phyloP scores from a whole-genome alignment of 2,888 invertebrate species.

The Drosophila kanekoi region DNA sequence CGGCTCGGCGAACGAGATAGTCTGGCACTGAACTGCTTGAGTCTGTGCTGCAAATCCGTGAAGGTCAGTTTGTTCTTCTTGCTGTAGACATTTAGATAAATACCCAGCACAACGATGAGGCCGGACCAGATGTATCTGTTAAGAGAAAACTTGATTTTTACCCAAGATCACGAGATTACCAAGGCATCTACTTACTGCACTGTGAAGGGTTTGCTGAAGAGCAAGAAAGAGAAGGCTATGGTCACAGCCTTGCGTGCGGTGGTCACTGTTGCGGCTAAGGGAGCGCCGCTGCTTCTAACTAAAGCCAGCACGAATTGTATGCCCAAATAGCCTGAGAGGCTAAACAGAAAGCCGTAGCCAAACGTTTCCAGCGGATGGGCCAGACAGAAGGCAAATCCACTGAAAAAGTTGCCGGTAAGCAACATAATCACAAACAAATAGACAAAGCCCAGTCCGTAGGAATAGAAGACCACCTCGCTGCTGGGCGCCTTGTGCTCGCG shows the following conservation, averaged over 20 bases:
- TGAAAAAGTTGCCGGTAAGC: constrained; percentile 89
- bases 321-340: constrained; percentile 95
- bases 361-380: constrained; percentile 91
- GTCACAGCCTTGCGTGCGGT: constrained; percentile 96
- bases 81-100: constrained; percentile 96
- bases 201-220: constrained; percentile 97
- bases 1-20: constrained; percentile 70
- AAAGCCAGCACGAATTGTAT: constrained; percentile 96
- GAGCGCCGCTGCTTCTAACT: constrained; percentile 95
- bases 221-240: constrained; percentile 95
- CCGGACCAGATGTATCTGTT: constrained; percentile 96
- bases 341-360: constrained; percentile 93
- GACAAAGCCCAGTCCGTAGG: constrained; percentile 94
- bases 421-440: constrained; percentile 92
- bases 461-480: constrained; percentile 96
- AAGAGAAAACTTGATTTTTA: constrained; percentile 1
- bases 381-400: constrained; percentile 91
- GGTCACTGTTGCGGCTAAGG: constrained; percentile 96
- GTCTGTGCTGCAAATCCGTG: constrained; percentile 71
- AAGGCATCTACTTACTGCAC: constrained; percentile 89
- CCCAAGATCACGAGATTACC: not conserved
- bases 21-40: constrained; percentile 49
- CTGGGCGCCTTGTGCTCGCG: constrained; percentile 92
- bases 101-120: constrained; percentile 93
- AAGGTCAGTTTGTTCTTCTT: constrained; percentile 87